These are phyloP conservation scores for Harlomillsia oculata DNA, from an alignment of 1,140 invertebrate species.

Conservation along the genomic window DNA sequence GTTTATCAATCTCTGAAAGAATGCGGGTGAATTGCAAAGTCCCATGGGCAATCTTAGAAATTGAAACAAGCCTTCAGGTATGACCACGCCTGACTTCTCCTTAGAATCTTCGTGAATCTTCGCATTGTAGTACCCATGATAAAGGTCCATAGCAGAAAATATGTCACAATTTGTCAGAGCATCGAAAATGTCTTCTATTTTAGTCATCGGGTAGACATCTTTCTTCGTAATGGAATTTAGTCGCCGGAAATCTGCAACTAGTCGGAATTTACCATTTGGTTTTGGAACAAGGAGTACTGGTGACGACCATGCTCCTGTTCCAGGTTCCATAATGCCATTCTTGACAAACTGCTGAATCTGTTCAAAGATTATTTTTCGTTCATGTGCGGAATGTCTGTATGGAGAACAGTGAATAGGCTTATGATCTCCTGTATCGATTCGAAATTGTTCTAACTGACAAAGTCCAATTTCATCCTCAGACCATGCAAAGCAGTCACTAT, in stretches of 20 bases:
- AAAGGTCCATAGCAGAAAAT: constrained; percentile 15
- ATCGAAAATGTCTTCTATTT: constrained; percentile 19
- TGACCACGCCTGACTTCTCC: background rate
- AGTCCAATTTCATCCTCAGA: background rate
- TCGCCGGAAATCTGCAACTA: constrained; percentile 14
- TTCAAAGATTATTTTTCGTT: constrained; percentile 20
- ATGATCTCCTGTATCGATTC: constrained; percentile 25
- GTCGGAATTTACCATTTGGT: constrained; percentile 16
- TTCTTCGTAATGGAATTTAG: constrained; percentile 14
- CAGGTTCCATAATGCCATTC: constrained; percentile 26
- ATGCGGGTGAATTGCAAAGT: background rate
- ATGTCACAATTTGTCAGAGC: constrained; percentile 34
- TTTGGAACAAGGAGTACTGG: constrained; percentile 32
- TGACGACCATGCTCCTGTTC: constrained; percentile 17
- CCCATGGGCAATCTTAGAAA: background rate
- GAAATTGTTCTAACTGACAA: constrained; percentile 8
- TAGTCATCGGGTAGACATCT: background rate
- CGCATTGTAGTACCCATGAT: constrained; percentile 44
- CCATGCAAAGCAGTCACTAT: constrained; percentile 1
- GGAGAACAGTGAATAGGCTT: too few relatives aligned
- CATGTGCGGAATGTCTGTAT: constrained; percentile 9
- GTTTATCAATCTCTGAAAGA: background rate
- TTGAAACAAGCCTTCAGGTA: background rate
- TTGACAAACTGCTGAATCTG: constrained; percentile 30
- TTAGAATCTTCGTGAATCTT: background rate